A percentile compares a stretch with the other conserved stretches of the same genome.
These are phyloP conservation scores for Iselma pallidipennis DNA, from an alignment of 2,888 invertebrate species.

Conservation along the genomic window DNA sequence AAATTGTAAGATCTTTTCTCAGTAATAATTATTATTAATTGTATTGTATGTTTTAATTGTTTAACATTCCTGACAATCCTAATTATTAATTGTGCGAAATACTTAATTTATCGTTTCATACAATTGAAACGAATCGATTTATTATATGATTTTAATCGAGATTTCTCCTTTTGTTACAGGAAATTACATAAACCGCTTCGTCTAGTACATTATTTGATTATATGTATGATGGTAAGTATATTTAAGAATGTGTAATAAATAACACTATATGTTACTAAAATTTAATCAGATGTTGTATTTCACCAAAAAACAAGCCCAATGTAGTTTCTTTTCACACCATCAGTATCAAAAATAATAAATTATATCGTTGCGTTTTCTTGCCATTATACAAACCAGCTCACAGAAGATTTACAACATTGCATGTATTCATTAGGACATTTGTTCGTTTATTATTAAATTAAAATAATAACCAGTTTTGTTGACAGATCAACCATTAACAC, in stretches of 20 bases:
- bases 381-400: background rate
- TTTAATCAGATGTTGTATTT: no score
- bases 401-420: conserved; percentile 1
- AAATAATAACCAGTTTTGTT: conserved; percentile 8
- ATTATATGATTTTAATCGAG: conserved; percentile 1
- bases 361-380: background rate
- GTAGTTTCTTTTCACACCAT: background rate
- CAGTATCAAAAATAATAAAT: background rate
- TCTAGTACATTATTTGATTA: conserved; percentile 35
- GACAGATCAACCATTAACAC: conserved; percentile 4
- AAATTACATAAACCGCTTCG: conserved; percentile 41
- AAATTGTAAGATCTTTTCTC: no score
- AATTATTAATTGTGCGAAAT: no score
- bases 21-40: background rate
- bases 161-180: conserved; percentile 35
- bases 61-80: background rate
- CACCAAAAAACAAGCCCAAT: no score
- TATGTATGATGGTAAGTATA: conserved; percentile 40
- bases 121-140: no score
- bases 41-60: no score
- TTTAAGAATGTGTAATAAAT: background rate
- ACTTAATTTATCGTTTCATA: no score
- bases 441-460: conserved; percentile 8
- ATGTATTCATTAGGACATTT: conserved; percentile 7
- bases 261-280: no score